phyloP scores from a whole-genome alignment of 92 coral and sea anemone species.

The Palythoa caribaeorum region DNA sequence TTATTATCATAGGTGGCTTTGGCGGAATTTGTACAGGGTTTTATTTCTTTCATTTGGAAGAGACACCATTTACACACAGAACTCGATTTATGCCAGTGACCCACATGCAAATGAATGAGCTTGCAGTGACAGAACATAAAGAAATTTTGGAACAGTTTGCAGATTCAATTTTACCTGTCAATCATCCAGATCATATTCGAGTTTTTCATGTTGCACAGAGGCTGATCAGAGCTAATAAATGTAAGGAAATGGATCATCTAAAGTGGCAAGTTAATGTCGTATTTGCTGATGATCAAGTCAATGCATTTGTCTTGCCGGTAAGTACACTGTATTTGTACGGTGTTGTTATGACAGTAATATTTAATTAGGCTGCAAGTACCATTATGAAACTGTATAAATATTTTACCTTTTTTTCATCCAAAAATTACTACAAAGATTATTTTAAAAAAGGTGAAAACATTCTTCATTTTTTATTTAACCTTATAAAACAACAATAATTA shows the following conservation, averaged over 20 bases:
- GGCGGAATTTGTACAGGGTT: constrained; percentile 80
- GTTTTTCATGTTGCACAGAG: constrained; percentile 80
- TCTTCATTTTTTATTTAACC: no score
- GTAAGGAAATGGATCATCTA: constrained; percentile 80
- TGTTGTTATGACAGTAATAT: background rate
- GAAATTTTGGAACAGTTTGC: constrained; percentile 84
- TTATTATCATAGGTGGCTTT: constrained; percentile 69
- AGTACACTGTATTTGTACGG: constrained; percentile 34
- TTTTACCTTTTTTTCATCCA: no score
- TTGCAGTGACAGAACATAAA: constrained; percentile 79
- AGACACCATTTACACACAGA: constrained; percentile 90
- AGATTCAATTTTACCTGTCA: constrained; percentile 76
- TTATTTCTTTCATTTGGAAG: constrained; percentile 92
- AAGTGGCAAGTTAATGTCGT: constrained; percentile 98
- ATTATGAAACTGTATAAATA: no score
- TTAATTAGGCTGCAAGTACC: no score
- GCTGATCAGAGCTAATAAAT: constrained; percentile 77
- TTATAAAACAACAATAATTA: no score
- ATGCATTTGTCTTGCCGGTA: constrained; percentile 97
- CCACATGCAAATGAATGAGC: constrained; percentile 85
- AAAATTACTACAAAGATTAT: no score
- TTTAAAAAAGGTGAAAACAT: no score
- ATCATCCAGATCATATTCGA: constrained; percentile 87
- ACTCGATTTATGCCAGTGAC: constrained; percentile 89
- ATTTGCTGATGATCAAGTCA: constrained; percentile 71